A percentile compares a stretch with the other conserved stretches of the same genome.
phyloP scores from a whole-genome alignment of 1,140 invertebrate species.

The Batillaria attramentaria region DNA sequence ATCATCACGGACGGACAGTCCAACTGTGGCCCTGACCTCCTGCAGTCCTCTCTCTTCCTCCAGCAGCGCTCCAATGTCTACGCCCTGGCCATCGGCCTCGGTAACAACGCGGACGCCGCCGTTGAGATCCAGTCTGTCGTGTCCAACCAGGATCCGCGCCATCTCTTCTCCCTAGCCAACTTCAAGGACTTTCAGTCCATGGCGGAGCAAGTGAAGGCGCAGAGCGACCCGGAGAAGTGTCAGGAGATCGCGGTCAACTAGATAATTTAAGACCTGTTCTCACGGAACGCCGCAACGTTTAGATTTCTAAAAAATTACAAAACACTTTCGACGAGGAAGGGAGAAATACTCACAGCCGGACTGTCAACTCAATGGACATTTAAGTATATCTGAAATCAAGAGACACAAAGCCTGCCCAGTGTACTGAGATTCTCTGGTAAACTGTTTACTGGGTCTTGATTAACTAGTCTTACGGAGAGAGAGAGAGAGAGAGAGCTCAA shows the following conservation, averaged over 20 bases:
- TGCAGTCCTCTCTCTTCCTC: background rate
- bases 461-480: no score
- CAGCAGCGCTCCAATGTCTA: conserved; percentile 20
- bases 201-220: background rate
- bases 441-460: no score
- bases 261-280: no score
- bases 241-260: background rate
- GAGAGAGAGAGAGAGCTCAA: no score
- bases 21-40: conserved; percentile 13
- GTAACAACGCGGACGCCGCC: background rate
- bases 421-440: no score
- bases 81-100: conserved; percentile 21
- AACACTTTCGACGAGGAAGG: no score
- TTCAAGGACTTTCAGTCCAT: conserved; percentile 15
- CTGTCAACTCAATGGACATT: no score
- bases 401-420: no score
- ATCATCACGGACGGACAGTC: conserved; percentile 26
- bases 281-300: no score
- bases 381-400: no score
- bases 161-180: conserved; percentile 25
- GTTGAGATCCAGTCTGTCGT: conserved; percentile 13
- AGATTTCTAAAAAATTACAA: no score
- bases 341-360: no score
- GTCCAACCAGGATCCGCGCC: background rate
- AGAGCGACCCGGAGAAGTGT: background rate